Evolutionary conservation across 1,140 invertebrate species (phyloP).

Genomic region (Agrypnia vestita): DNA sequence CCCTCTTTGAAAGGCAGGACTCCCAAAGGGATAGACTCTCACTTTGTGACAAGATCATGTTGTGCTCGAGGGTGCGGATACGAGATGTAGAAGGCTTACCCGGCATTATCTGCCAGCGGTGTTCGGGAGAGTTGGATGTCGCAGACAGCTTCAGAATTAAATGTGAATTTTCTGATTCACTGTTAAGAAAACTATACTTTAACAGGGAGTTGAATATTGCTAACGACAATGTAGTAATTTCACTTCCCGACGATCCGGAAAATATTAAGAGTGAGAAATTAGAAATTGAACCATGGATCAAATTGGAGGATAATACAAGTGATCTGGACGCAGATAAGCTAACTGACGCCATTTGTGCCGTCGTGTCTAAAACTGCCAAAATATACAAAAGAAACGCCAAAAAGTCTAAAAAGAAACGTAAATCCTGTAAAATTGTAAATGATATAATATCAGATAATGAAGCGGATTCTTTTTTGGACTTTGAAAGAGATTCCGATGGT

Average conservation of each 20-base stretch:
- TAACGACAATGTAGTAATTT: not conserved
- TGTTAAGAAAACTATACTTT: slow-evolving; percentile 15
- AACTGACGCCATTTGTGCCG: not conserved
- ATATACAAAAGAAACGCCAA: not conserved
- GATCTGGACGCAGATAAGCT: not conserved
- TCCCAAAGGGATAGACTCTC: not conserved
- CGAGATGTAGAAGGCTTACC: slow-evolving; percentile 19
- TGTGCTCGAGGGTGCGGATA: slow-evolving; percentile 32
- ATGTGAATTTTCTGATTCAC: slow-evolving; percentile 38
- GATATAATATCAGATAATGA: slow-evolving; percentile 5
- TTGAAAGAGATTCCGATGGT: slow-evolving; percentile 15
- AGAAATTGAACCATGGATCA: slow-evolving; percentile 21
- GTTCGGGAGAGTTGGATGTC: slow-evolving; percentile 25
- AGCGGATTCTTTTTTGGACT: not conserved
- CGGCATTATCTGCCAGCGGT: not conserved
- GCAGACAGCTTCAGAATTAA: slow-evolving; percentile 36
- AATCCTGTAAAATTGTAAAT: not conserved
- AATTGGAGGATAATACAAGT: not conserved
- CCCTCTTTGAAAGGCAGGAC: slow-evolving; percentile 15
- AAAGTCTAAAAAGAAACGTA: slow-evolving; percentile 23
- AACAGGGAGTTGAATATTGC: not conserved
- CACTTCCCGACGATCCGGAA: not conserved
- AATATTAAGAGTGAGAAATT: slow-evolving; percentile 3
- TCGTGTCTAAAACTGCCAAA: not conserved
- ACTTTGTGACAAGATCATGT: slow-evolving; percentile 32